Evolutionary conservation across 2,797 vertebrate genomes (phyloP).

Genomic region (Simalia tracyae): DNA sequence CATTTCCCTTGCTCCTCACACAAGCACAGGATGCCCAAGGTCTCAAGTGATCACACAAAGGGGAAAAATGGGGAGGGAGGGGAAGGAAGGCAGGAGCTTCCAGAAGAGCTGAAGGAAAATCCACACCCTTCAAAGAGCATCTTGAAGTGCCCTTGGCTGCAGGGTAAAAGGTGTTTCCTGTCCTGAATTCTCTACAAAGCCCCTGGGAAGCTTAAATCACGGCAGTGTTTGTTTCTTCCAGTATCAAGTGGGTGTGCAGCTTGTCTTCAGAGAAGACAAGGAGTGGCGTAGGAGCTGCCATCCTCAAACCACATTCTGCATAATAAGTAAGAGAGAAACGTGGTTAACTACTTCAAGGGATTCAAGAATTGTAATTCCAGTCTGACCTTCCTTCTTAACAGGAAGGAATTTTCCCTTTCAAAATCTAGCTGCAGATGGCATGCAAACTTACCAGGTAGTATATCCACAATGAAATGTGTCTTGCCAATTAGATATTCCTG

Average conservation of each 20-base stretch:
- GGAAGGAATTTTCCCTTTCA: background rate
- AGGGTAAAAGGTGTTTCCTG: conserved; percentile 66
- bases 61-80: conserved; percentile 39
- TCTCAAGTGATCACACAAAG: conserved; percentile 56
- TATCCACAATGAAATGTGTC: background rate
- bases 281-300: conserved; percentile 2
- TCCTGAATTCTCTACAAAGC: conserved; percentile 25
- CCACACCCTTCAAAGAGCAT: conserved; percentile 51
- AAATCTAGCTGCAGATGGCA: background rate
- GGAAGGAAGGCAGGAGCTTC: conserved; percentile 63
- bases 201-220: conserved; percentile 42
- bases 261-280: conserved; percentile 24
- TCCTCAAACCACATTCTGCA: background rate
- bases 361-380: background rate
- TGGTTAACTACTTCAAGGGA: background rate
- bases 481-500: background rate
- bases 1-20: conserved; percentile 54
- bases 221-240: conserved; percentile 39
- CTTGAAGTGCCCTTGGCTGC: conserved; percentile 66
- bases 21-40: conserved; percentile 66
- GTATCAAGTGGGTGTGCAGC: conserved; percentile 1
- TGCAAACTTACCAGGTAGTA: background rate
- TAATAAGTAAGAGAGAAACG: background rate
- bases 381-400: background rate
- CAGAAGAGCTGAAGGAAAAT: conserved; percentile 59